These are phyloP conservation scores for Dorcus hopei DNA, from an alignment of 2,888 invertebrate species.

Conservation along the genomic window DNA sequence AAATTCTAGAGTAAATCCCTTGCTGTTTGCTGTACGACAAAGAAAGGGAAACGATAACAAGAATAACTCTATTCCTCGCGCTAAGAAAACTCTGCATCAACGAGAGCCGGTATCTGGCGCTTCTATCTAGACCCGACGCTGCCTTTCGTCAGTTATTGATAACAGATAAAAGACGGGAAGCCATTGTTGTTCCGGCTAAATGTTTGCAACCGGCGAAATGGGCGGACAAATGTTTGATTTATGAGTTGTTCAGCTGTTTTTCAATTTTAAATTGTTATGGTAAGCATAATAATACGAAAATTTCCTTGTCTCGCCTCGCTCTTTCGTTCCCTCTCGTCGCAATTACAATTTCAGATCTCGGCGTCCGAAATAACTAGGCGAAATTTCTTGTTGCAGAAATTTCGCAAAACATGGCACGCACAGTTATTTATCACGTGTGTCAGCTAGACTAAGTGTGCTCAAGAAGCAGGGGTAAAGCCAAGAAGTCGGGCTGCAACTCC, in stretches of 20 bases:
- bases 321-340: neutral
- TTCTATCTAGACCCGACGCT: constrained; percentile 27
- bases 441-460: too few species aligned
- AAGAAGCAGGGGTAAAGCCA: too few species aligned
- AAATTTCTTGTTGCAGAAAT: too few species aligned
- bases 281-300: constrained; percentile 23
- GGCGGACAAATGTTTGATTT: constrained; percentile 35
- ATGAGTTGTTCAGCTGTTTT: constrained; percentile 30
- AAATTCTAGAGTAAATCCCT: constrained; percentile 7
- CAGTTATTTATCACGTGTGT: too few species aligned
- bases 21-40: neutral
- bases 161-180: constrained; percentile 34
- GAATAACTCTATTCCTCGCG: neutral
- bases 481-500: too few species aligned
- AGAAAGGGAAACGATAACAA: too few species aligned
- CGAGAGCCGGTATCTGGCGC: constrained; percentile 25
- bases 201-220: constrained; percentile 33
- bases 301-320: neutral
- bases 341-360: constrained; percentile 8
- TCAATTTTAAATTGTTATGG: constrained; percentile 32
- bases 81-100: neutral
- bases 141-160: constrained; percentile 35
- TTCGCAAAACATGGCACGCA: too few species aligned
- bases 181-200: constrained; percentile 34
- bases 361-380: too few species aligned